Conservation (phyloP, 1,140 invertebrate genomes). For the Drosophila gunungcola region DNA sequence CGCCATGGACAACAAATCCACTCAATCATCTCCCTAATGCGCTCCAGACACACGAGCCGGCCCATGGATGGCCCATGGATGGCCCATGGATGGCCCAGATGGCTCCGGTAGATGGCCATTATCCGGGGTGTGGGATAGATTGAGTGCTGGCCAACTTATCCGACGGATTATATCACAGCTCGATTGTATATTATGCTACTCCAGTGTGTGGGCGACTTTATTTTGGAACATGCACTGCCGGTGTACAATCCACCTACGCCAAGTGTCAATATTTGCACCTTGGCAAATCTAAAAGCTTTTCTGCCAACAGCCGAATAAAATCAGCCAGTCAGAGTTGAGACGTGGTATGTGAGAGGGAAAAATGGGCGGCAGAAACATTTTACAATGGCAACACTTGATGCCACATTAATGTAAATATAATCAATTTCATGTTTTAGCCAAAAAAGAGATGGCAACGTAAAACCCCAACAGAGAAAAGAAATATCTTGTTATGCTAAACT, state of each 20-base stretch:
- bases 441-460: conserved; percentile 55
- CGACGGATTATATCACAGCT: conserved; percentile 16
- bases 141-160: conserved; percentile 18
- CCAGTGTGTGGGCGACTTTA: conserved; percentile 26
- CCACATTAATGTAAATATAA: conserved; percentile 83
- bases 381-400: conserved; percentile 77
- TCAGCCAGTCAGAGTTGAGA: conserved; percentile 1
- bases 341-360: not conserved
- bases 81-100: not conserved
- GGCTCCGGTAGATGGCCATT: conserved; percentile 33
- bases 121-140: conserved; percentile 23
- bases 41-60: conserved; percentile 24
- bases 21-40: conserved; percentile 79
- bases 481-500: conserved; percentile 84
- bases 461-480: conserved; percentile 64
- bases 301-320: conserved; percentile 45
- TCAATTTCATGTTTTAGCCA: conserved; percentile 81
- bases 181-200: not conserved
- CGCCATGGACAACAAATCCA: conserved; percentile 71
- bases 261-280: conserved; percentile 76
- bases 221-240: conserved; percentile 14
- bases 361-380: conserved; percentile 45
- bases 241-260: conserved; percentile 50
- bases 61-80: not conserved
- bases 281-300: conserved; percentile 72